A percentile compares a stretch with the other conserved stretches of the same genome.
Evolutionary conservation across 2,113 vertebrate species (phyloP).

Genomic region (Eurypyga helias): DNA sequence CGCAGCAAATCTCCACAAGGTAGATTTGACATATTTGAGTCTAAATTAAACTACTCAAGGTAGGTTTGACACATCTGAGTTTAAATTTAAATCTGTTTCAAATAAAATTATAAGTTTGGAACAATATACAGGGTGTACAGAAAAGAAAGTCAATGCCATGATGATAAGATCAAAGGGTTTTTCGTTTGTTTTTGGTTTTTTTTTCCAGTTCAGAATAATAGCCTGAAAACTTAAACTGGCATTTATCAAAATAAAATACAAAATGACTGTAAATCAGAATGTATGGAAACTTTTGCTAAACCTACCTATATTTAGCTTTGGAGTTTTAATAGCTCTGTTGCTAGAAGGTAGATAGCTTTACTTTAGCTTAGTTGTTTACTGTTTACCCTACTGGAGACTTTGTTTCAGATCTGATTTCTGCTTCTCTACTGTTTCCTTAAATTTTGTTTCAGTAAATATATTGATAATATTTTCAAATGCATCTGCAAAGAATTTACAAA

Average conservation of each 20-base stretch:
- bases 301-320: not conserved
- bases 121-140: not conserved
- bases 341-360: not conserved
- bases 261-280: not conserved
- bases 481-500: not conserved
- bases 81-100: not conserved
- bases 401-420: not conserved
- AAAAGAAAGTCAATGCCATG: not conserved
- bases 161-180: not conserved
- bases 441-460: not conserved
- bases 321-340: not conserved
- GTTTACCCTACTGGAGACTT: not conserved
- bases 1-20: not conserved
- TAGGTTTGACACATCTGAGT: not conserved
- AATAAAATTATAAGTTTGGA: not conserved
- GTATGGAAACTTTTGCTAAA: not conserved
- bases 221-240: not conserved
- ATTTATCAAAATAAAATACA: not conserved
- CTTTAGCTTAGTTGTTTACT: not conserved
- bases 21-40: not conserved
- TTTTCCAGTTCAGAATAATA: not conserved
- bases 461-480: not conserved
- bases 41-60: not conserved
- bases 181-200: rapidly evolving
- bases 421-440: not conserved